These are phyloP conservation scores for Pyrocoelia pectoralis DNA, from an alignment of 2,888 invertebrate genomes.

Conservation along the genomic window DNA sequence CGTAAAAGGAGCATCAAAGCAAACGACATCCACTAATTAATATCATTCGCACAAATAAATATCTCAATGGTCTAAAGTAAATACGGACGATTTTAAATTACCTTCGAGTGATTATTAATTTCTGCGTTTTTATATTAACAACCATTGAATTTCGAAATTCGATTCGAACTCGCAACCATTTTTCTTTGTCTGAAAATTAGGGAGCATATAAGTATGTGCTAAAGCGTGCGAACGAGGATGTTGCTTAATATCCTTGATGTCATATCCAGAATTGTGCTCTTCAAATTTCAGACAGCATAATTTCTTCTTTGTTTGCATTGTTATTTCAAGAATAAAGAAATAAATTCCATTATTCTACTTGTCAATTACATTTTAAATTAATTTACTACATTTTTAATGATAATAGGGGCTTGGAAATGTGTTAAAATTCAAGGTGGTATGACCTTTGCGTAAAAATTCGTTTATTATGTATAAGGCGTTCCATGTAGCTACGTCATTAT, in stretches of 20 bases:
- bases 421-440: background rate
- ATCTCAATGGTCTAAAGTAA: too few relatives aligned
- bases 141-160: background rate
- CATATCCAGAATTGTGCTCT: slow-evolving; percentile 25
- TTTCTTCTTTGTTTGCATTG: slow-evolving; percentile 29
- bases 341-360: background rate
- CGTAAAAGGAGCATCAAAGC: slow-evolving; percentile 26
- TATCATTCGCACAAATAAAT: background rate
- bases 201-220: slow-evolving; percentile 22
- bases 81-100: too few relatives aligned
- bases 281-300: slow-evolving; percentile 25
- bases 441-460: too few relatives aligned
- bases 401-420: background rate
- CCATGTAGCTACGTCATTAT: background rate
- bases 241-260: slow-evolving; percentile 35
- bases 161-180: background rate
- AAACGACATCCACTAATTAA: slow-evolving; percentile 16
- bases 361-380: too few relatives aligned
- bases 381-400: background rate
- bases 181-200: slow-evolving; percentile 22
- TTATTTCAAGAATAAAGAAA: slow-evolving; percentile 20
- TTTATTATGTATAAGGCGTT: background rate
- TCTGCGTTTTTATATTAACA: background rate
- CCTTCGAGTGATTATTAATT: too few relatives aligned
- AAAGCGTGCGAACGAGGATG: slow-evolving; percentile 27